Conservation (phyloP, 92 coral and sea anemone genomes). For the Anthopleura xanthogrammica region DNA sequence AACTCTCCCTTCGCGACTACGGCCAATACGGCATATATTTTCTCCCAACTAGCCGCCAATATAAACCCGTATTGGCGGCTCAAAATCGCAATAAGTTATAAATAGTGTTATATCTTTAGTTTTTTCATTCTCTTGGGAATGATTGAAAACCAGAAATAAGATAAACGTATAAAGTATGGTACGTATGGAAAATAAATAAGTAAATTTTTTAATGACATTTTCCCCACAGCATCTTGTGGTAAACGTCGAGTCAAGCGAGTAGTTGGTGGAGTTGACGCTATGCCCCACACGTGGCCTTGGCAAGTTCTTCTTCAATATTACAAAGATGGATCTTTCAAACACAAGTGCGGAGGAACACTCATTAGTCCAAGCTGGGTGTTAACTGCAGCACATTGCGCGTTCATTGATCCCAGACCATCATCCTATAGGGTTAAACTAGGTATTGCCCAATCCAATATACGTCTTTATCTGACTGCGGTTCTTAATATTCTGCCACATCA, state of each 20-base stretch:
- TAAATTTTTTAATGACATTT: neutral
- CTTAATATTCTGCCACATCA: too few species aligned
- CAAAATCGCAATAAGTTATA: too few species aligned
- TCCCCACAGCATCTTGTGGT: neutral
- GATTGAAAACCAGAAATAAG: too few species aligned
- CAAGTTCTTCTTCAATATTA: conserved; percentile 55
- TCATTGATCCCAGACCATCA: conserved; percentile 53
- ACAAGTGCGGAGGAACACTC: conserved; percentile 70
- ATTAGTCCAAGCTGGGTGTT: conserved; percentile 49
- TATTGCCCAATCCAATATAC: conserved; percentile 4
- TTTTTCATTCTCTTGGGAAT: too few species aligned
- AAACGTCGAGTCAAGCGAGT: conserved; percentile 39
- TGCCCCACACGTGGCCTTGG: conserved; percentile 82
- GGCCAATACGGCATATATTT: too few species aligned
- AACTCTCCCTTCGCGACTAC: too few species aligned
- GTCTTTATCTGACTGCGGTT: too few species aligned
- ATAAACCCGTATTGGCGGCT: too few species aligned
- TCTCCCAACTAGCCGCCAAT: too few species aligned
- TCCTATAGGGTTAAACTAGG: conserved; percentile 57
- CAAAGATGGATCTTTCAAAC: conserved; percentile 25
- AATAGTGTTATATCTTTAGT: too few species aligned
- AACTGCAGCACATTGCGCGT: conserved; percentile 78
- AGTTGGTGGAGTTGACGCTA: conserved; percentile 54
- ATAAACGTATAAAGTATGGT: too few species aligned
- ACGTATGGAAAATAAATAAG: too few species aligned